Conservation (phyloP, 37 sponge, comb jelly and placozoan species). For the Ephydatia muelleri region DNA sequence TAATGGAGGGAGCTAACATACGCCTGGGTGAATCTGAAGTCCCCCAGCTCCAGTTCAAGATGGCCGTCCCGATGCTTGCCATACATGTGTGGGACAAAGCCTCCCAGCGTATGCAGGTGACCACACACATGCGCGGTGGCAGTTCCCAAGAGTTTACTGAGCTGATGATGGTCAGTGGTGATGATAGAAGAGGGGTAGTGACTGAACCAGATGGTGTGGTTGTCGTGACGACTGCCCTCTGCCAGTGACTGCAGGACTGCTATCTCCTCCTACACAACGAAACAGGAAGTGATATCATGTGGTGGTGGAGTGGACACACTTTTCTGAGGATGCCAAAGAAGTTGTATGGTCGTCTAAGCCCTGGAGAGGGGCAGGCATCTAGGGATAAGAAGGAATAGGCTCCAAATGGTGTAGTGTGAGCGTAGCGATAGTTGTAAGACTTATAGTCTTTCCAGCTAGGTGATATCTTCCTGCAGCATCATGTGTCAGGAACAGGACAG, state of each 20-base stretch:
- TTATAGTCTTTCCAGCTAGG: slow-evolving; percentile 25
- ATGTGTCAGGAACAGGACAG: background rate
- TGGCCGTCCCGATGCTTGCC: slow-evolving; percentile 72
- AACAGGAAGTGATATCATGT: background rate
- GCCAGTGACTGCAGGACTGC: background rate
- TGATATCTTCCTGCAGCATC: slow-evolving; percentile 32
- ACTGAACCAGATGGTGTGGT: slow-evolving; percentile 79
- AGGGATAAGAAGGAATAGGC: slow-evolving; percentile 78
- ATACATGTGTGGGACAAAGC: slow-evolving; percentile 52
- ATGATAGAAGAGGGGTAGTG: slow-evolving; percentile 85
- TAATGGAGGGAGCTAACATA: background rate
- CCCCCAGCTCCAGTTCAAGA: slow-evolving; percentile 84
- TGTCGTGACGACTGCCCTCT: slow-evolving; percentile 1
- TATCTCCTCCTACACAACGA: slow-evolving; percentile 33
- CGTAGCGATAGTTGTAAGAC: slow-evolving; percentile 56
- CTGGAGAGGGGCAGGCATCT: slow-evolving; percentile 83
- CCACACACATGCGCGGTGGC: slow-evolving; percentile 85
- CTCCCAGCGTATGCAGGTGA: slow-evolving; percentile 79
- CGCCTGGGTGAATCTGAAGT: slow-evolving; percentile 71
- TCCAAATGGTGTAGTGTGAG: slow-evolving; percentile 68
- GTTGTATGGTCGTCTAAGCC: slow-evolving; percentile 84
- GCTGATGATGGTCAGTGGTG: slow-evolving; percentile 36
- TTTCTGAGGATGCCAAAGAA: slow-evolving; percentile 89
- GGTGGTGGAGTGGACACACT: slow-evolving; percentile 16
- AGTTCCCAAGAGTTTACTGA: slow-evolving; percentile 50